These are phyloP conservation scores for Pocota personata DNA, from an alignment of 2,888 invertebrate species.

Conservation along the genomic window DNA sequence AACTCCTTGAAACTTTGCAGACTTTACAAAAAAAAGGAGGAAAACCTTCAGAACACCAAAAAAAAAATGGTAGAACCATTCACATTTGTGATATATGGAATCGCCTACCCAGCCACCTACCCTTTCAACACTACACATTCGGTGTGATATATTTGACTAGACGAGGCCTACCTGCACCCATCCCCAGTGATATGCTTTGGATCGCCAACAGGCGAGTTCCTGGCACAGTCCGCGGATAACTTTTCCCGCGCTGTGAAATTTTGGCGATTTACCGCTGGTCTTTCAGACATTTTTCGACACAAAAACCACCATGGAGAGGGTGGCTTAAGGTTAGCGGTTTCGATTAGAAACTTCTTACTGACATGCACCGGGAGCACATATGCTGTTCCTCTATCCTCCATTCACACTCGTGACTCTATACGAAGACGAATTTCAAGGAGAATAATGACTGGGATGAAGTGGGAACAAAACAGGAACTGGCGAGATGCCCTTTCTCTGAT, in stretches of 20 bases:
- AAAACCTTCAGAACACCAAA: not conserved
- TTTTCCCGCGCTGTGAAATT: slow-evolving; percentile 34
- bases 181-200: not conserved
- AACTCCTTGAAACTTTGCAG: slow-evolving; percentile 68
- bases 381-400: slow-evolving; percentile 13
- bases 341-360: slow-evolving; percentile 57
- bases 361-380: slow-evolving; percentile 62
- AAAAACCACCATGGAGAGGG: not conserved
- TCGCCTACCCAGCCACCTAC: not conserved
- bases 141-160: slow-evolving; percentile 69
- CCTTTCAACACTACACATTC: slow-evolving; percentile 58
- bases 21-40: slow-evolving; percentile 23
- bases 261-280: slow-evolving; percentile 54
- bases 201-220: slow-evolving; percentile 36
- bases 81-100: slow-evolving; percentile 27
- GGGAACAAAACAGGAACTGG: slow-evolving; percentile 62
- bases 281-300: slow-evolving; percentile 48
- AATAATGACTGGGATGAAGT: slow-evolving; percentile 9
- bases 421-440: slow-evolving; percentile 27
- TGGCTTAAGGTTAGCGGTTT: not conserved
- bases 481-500: slow-evolving; percentile 74
- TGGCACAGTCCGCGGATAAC: slow-evolving; percentile 28
- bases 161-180: slow-evolving; percentile 26
- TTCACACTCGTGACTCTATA: not conserved
- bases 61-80: slow-evolving; percentile 1